A percentile compares a stretch with the other conserved stretches of the same genome.
These are phyloP conservation scores for Myrmophylax atrothorax DNA, from an alignment of 2,113 vertebrate species.

Conservation along the genomic window DNA sequence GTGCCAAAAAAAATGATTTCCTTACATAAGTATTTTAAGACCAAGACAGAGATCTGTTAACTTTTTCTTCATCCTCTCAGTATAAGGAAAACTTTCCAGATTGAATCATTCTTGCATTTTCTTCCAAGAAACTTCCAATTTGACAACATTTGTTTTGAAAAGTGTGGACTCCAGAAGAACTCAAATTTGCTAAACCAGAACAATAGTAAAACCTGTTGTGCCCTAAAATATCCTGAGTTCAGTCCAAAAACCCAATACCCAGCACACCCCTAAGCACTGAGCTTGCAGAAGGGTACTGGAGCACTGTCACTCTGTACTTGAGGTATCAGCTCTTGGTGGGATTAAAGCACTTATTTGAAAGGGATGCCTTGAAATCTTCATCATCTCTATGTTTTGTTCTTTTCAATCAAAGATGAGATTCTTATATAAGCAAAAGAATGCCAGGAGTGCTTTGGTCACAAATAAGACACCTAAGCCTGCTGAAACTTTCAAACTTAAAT, in stretches of 20 bases:
- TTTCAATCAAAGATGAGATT: not conserved
- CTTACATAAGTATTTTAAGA: not conserved
- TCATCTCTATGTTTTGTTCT: not conserved
- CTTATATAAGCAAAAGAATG: not conserved
- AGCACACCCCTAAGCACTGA: not conserved
- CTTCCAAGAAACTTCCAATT: not conserved
- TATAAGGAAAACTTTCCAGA: not conserved
- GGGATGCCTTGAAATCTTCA: not conserved
- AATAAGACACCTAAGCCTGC: not conserved
- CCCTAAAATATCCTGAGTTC: not conserved
- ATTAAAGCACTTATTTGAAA: not conserved
- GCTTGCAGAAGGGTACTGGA: not conserved
- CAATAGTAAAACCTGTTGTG: not conserved
- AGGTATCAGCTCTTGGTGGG: not conserved
- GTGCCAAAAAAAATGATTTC: conserved; percentile 3
- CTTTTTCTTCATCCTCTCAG: not conserved
- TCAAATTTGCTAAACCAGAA: not conserved
- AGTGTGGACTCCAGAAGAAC: not conserved
- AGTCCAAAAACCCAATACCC: not conserved
- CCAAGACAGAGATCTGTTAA: not conserved
- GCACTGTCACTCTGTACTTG: not conserved
- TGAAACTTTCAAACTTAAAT: not conserved
- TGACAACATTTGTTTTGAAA: not conserved
- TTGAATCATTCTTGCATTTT: not conserved
- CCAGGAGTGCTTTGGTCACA: not conserved